Conservation (phyloP, 2,888 invertebrate species). For the Brassicogethes aeneus region DNA sequence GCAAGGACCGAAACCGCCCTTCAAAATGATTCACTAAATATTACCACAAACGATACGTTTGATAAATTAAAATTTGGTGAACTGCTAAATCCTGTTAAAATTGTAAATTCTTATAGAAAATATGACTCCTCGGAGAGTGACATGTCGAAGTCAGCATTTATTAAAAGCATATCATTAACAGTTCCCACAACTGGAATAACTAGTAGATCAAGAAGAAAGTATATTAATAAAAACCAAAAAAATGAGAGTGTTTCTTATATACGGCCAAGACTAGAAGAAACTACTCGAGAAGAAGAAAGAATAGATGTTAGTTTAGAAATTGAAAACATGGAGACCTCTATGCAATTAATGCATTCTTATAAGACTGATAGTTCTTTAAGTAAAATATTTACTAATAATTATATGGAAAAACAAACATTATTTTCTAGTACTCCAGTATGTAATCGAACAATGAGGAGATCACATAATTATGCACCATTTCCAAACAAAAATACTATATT, state of each 20-base stretch:
- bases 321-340: conserved; percentile 4
- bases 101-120: neutral
- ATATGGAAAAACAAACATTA: conserved; percentile 11
- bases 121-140: conserved; percentile 1
- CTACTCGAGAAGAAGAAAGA: conserved; percentile 2
- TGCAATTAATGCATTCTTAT: neutral
- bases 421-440: conserved; percentile 19
- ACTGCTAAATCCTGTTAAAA: conserved; percentile 11
- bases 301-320: conserved; percentile 14
- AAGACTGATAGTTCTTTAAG: conserved; percentile 8
- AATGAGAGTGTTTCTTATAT: no score
- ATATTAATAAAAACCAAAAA: no score
- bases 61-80: conserved; percentile 21
- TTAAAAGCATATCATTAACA: conserved; percentile 8
- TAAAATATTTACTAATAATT: conserved; percentile 14
- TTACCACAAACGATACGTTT: conserved; percentile 24
- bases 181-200: no score
- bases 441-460: conserved; percentile 5
- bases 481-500: conserved; percentile 9
- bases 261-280: conserved; percentile 3
- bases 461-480: conserved; percentile 9
- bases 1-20: conserved; percentile 11
- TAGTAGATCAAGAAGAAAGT: no score
- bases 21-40: conserved; percentile 19
- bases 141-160: conserved; percentile 6